Evolutionary conservation across 2,888 invertebrate species (phyloP).

Genomic region (Campoplex capitator): DNA sequence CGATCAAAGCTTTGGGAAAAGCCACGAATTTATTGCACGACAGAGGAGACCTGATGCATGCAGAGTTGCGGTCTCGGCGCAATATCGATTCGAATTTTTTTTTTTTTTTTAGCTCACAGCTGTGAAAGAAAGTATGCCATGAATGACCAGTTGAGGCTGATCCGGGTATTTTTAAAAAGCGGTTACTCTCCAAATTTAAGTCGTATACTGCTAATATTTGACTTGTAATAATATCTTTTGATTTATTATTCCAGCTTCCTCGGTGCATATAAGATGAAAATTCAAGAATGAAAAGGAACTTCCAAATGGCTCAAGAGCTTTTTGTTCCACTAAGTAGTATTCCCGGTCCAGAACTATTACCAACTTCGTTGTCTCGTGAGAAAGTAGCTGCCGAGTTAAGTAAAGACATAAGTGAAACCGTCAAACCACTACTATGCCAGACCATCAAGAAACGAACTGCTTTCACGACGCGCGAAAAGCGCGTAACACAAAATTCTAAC

Average conservation of each 20-base stretch:
- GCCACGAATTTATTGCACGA: slow-evolving; percentile 57
- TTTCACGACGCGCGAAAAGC: too few relatives aligned
- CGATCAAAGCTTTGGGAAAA: slow-evolving; percentile 39
- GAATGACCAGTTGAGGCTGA: slow-evolving; percentile 9
- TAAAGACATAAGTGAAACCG: too few relatives aligned
- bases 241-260: neutral
- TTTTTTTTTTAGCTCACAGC: slow-evolving; percentile 17
- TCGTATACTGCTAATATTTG: neutral
- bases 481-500: too few relatives aligned
- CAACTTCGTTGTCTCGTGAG: too few relatives aligned
- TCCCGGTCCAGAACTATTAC: too few relatives aligned
- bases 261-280: neutral
- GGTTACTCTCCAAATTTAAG: neutral
- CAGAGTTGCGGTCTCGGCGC: slow-evolving; percentile 5
- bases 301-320: neutral
- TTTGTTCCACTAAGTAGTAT: neutral
- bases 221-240: neutral
- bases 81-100: slow-evolving; percentile 54
- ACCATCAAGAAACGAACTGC: too few relatives aligned
- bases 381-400: too few relatives aligned
- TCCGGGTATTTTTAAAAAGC: slow-evolving; percentile 6
- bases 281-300: neutral
- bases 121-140: slow-evolving; percentile 30
- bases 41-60: neutral
- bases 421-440: too few relatives aligned